These are phyloP conservation scores for Gymnoscelis rufifasciata DNA, from an alignment of 2,888 invertebrate genomes.

Conservation along the genomic window DNA sequence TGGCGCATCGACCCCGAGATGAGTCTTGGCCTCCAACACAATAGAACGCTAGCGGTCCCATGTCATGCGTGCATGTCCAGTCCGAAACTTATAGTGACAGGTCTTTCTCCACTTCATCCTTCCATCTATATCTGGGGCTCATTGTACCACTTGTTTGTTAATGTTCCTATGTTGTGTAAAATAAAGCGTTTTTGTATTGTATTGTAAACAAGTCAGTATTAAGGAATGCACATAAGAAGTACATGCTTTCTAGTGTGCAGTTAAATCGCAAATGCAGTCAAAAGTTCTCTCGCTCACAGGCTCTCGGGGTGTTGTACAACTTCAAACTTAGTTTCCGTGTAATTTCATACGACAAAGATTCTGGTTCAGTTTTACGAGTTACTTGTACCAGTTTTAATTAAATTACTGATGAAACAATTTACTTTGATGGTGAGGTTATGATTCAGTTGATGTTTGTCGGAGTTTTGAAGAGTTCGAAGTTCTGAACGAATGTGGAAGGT, in stretches of 20 bases:
- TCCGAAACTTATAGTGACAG: too few relatives aligned
- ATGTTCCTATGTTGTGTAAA: too few relatives aligned
- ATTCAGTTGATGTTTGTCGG: constrained; percentile 21
- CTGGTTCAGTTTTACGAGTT: constrained; percentile 52
- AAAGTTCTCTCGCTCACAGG: constrained; percentile 48
- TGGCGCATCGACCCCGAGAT: too few relatives aligned
- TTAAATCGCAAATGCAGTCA: constrained; percentile 47
- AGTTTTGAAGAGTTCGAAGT: constrained; percentile 18
- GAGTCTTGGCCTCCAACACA: too few relatives aligned
- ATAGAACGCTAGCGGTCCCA: too few relatives aligned
- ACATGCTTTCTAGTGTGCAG: background rate
- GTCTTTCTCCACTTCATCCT: too few relatives aligned
- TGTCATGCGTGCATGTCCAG: too few relatives aligned
- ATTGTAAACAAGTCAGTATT: too few relatives aligned
- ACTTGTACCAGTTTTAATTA: constrained; percentile 55
- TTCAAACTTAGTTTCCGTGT: constrained; percentile 43
- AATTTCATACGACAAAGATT: constrained; percentile 53
- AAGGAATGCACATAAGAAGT: too few relatives aligned
- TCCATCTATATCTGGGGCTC: too few relatives aligned
- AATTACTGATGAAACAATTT: constrained; percentile 49
- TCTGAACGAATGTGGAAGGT: constrained; percentile 15
- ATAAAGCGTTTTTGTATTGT: too few relatives aligned
- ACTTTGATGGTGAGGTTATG: constrained; percentile 32
- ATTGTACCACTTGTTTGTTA: too few relatives aligned
- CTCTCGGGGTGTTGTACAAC: constrained; percentile 45